Evolutionary conservation across 1,140 invertebrate genomes (phyloP), one percentile per base, ranked within the genome.

Genomic region (Eupristina koningsbergeri): DNA sequence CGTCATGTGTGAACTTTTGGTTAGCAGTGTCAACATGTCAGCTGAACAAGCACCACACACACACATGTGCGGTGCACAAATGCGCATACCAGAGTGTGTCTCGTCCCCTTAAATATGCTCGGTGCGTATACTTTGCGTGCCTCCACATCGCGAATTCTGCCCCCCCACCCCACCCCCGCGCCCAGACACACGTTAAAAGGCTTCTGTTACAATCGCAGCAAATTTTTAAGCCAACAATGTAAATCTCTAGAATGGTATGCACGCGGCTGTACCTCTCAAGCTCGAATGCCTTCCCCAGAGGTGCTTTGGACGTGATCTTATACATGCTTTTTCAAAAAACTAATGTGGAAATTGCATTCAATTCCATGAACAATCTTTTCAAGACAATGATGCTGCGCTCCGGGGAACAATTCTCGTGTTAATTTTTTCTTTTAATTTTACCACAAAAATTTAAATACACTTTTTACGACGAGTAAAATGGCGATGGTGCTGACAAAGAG

Each of bases 1-100:
- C 36, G 3, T 45, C 26, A 61, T 41, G 76, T 45, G 53, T 63
- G 41, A 69, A 67, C 78, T 69, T 34, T 9, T 45, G 63, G 78
- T 80, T 80, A 71, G 64, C 45, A 80, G 64, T 71, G 78, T 71
- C 78, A 80, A 80, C 64, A 80, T 41, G 45, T 47, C 76, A 64
- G 76, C 53, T 64, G 76, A 78, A 78, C 58, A 64, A 78, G 76
- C 76, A 29, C 26, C 22, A n/a, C 58, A 61, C 19, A 53, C 19
- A 39, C 63, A 63, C 63, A 41, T 17, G n/a, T 9, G 36, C 41
- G 41, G 41, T n/a, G n/a, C n/a, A n/a, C n/a, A n/a, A n/a, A n/a
- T n/a, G n/a, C n/a, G n/a, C n/a, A n/a, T 39, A 36, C 15, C 29
- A 6, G 17, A 9, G 36, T 39, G 34, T 0, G 8, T 13, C 34